These are phyloP conservation scores for Sipha maydis DNA, from an alignment of 2,888 invertebrate genomes.

Conservation along the genomic window DNA sequence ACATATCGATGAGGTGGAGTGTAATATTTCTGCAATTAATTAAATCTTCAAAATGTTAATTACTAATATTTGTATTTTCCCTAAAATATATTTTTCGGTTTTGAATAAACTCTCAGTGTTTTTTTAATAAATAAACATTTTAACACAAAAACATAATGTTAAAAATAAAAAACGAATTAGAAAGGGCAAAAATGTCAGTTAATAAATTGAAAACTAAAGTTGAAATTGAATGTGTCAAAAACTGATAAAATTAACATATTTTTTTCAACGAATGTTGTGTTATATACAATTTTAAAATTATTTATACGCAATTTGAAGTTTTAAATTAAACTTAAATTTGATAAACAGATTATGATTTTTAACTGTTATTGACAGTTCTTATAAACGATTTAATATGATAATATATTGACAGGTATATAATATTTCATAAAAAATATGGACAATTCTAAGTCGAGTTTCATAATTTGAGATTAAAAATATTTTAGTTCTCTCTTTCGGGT, in stretches of 20 bases:
- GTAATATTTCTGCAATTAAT: conserved; percentile 33
- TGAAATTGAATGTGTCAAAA: not conserved
- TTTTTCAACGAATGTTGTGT: not conserved
- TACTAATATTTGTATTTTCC: not conserved
- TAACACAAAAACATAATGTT: not conserved
- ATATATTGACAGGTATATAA: too few species aligned
- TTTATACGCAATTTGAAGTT: not conserved
- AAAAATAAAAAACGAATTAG: not conserved
- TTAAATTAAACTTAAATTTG: not conserved
- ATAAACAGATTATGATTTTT: not conserved
- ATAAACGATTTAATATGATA: not conserved
- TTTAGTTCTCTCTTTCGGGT: too few species aligned
- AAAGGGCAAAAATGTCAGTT: not conserved
- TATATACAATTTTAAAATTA: not conserved
- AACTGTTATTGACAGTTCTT: not conserved
- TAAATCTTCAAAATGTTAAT: conserved; percentile 16
- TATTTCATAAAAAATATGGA: too few species aligned
- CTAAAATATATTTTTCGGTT: not conserved
- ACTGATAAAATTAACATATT: not conserved
- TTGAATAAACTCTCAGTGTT: not conserved
- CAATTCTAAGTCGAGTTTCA: too few species aligned
- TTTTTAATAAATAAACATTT: not conserved
- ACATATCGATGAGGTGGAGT: not conserved
- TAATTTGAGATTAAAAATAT: too few species aligned
- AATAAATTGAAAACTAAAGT: conserved; percentile 10